Evolutionary conservation across 2,113 vertebrate genomes (phyloP), one percentile per base, ranked within the genome.

Genomic region (Rhizomys pruinosus): DNA sequence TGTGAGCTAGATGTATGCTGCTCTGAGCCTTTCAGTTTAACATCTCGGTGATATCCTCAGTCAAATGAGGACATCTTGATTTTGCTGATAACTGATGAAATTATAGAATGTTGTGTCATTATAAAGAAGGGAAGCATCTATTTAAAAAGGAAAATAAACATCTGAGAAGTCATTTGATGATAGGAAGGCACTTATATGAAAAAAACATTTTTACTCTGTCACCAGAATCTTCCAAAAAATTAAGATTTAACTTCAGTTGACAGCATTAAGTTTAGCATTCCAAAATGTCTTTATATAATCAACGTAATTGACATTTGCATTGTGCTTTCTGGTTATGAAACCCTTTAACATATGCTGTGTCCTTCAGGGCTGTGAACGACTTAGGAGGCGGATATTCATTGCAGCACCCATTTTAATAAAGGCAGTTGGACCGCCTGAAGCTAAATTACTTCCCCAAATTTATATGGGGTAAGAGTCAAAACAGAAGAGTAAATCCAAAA

Each of bases 21-120:
- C 44, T 79, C 90, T 64, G 84, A 87, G 92, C 76, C 73, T 44
- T 34, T 72, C 6, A 3, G 74, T 82, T 44, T n/a, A 82, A 72
- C 63, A 16, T 93, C 92, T 92, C 81, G 69, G 5, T 59, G 72
- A 95, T 87, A 44, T 32, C 92, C 73, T 27, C 42, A 68, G 96
- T 96, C 94, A 95, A 61, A 42, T 47, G 81, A 97, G 95, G 97
- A 96, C 82, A 94, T 73, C 71, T 59, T 88, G 88, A 87, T 92
- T 93, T 94, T 93, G 89, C 90, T 89, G 93, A 87, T 79, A 92
- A 88, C 93, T 77, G 80, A 73, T 92, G 81, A 77, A 93, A 77
- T 68, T 93, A 64, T 55, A 89, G 63, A 94, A 96, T 71, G 57
- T 84, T 90, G 91, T 79, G 39, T 82, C 87, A 84, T 92, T 87